Conservation (phyloP, 2,113 vertebrate genomes). For the Xiphias gladius region DNA sequence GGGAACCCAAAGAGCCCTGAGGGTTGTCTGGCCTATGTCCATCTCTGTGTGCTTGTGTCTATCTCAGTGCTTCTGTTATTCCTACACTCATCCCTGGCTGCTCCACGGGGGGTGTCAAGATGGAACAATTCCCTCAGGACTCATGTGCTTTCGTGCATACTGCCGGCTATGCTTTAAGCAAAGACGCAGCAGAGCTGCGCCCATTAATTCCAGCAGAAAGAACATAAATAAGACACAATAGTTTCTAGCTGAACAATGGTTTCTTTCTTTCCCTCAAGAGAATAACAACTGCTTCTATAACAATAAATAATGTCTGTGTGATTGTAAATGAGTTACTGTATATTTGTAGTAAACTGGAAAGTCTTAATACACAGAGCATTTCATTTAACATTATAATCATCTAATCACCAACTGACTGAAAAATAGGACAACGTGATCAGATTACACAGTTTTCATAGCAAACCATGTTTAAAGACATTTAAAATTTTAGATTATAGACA, state of each 20-base stretch:
- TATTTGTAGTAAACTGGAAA: background rate
- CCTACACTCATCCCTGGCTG: background rate
- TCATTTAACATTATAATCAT: background rate
- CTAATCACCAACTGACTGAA: background rate
- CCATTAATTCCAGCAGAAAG: conserved; percentile 42
- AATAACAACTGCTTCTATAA: background rate
- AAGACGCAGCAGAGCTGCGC: conserved; percentile 22
- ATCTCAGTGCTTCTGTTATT: conserved; percentile 18
- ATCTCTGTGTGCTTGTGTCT: conserved; percentile 50
- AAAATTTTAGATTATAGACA: background rate
- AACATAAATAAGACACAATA: conserved; percentile 49
- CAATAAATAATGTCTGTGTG: background rate
- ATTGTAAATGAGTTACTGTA: background rate
- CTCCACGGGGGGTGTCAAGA: conserved; percentile 53
- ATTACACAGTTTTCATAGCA: background rate
- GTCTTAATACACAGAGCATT: background rate
- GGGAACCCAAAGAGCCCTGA: conserved; percentile 60
- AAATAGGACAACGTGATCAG: no score
- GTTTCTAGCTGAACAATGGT: conserved; percentile 41
- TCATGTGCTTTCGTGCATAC: conserved; percentile 61
- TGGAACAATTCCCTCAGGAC: conserved; percentile 42
- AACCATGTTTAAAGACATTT: no score
- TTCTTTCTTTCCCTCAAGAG: background rate
- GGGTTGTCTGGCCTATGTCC: conserved; percentile 66
- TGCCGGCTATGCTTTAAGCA: conserved; percentile 53